These are phyloP conservation scores for Limnodromus scolopaceus DNA, from an alignment of 2,797 vertebrate species.

Conservation along the genomic window DNA sequence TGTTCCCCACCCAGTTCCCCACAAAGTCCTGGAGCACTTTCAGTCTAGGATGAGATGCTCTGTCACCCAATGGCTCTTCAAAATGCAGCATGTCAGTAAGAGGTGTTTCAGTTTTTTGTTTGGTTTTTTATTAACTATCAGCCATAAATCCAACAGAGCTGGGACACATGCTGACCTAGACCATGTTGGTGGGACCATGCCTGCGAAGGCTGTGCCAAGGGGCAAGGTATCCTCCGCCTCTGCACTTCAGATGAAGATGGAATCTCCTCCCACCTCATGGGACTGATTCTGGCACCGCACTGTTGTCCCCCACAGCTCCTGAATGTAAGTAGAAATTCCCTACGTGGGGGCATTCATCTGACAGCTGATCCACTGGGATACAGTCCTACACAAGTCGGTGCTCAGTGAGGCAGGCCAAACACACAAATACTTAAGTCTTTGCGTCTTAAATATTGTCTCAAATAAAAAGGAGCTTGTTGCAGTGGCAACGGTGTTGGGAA, in stretches of 20 bases:
- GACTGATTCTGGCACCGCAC: background rate
- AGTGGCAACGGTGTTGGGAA: background rate
- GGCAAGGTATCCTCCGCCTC: background rate
- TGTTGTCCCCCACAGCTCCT: background rate
- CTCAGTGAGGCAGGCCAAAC: background rate
- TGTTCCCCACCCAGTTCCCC: background rate
- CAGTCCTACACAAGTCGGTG: background rate
- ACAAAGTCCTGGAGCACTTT: background rate
- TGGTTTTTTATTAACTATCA: background rate
- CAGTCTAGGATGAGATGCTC: background rate
- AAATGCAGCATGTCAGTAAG: background rate
- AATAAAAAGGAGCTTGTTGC: background rate
- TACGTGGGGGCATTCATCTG: background rate
- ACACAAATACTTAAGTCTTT: background rate
- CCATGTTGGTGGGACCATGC: rapidly evolving
- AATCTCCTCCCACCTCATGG: background rate
- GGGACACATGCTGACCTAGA: background rate
- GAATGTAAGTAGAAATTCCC: background rate
- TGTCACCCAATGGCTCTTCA: background rate
- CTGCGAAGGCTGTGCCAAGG: background rate
- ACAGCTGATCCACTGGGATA: background rate
- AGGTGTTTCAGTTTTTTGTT: rapidly evolving
- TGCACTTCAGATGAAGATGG: background rate
- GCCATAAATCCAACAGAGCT: background rate
- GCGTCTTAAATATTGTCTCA: background rate